Evolutionary conservation across 2,113 vertebrate species (phyloP).

Genomic region (Corythornis vintsioides): DNA sequence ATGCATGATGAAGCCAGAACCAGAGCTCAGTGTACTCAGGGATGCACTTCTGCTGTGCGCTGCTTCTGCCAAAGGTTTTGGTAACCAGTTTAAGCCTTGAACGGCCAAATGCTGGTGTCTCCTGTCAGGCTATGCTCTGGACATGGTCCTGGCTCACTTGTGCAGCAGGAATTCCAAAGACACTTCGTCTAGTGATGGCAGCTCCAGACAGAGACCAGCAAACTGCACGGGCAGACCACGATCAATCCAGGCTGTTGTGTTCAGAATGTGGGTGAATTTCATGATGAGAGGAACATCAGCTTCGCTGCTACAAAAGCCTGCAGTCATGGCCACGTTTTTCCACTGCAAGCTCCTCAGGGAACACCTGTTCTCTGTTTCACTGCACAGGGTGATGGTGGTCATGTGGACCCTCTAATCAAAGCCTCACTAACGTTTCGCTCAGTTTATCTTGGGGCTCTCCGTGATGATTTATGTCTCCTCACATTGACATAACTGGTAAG

Average conservation of each 20-base stretch:
- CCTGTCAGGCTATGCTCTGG: not conserved
- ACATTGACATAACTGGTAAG: not conserved
- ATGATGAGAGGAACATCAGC: not conserved
- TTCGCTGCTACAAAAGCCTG: not conserved
- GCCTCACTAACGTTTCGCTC: not conserved
- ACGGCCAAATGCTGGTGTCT: not conserved
- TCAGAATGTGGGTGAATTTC: not conserved
- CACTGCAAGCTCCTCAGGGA: not conserved
- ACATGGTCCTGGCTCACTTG: constrained; percentile 37
- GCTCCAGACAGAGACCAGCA: not conserved
- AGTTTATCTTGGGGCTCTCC: not conserved
- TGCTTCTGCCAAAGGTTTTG: constrained; percentile 16
- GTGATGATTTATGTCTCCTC: not conserved
- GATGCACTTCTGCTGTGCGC: not conserved
- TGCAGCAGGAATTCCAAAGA: constrained; percentile 28
- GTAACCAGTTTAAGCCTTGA: constrained; percentile 34
- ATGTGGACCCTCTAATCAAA: not conserved
- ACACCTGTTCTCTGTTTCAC: not conserved
- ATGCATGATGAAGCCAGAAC: not conserved
- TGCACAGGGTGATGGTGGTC: not conserved
- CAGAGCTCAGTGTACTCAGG: not conserved
- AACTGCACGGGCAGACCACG: not conserved
- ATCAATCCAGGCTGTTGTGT: constrained; percentile 18
- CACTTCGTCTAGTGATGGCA: constrained; percentile 23
- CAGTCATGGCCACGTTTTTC: not conserved